A percentile compares a stretch with the other conserved stretches of the same genome.
phyloP scores from a whole-genome alignment of 1,140 invertebrate species.

The Macrocentrus cingulum region DNA sequence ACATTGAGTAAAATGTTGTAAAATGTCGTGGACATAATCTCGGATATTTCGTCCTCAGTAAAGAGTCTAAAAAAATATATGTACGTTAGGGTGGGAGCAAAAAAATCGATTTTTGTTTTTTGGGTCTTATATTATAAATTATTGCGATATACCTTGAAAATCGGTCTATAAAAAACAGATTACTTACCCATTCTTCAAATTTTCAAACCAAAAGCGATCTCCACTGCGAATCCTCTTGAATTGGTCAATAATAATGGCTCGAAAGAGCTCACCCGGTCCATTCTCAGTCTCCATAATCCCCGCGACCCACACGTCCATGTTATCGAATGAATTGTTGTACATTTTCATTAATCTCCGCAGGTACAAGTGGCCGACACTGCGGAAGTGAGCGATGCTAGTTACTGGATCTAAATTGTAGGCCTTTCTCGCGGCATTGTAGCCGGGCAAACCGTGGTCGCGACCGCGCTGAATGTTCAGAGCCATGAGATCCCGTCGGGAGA shows the following conservation, averaged over 20 bases:
- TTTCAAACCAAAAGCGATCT: constrained; percentile 66
- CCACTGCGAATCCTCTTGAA: constrained; percentile 61
- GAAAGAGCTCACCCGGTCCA: constrained; percentile 67
- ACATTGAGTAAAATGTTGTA: constrained; percentile 63
- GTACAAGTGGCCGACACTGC: constrained; percentile 30
- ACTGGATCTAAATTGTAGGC: constrained; percentile 53
- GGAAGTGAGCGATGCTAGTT: constrained; percentile 26
- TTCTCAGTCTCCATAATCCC: constrained; percentile 67
- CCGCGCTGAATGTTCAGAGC: constrained; percentile 70
- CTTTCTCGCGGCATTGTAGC: constrained; percentile 67
- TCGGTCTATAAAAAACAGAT: not conserved
- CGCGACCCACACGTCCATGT: constrained; percentile 71
- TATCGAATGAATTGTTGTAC: constrained; percentile 57
- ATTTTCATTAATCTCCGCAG: constrained; percentile 49
- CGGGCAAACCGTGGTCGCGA: constrained; percentile 68
- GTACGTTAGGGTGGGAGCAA: too few relatives aligned
- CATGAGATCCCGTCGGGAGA: constrained; percentile 68
- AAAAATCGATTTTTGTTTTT: too few relatives aligned
- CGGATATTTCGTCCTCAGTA: constrained; percentile 57
- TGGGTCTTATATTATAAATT: too few relatives aligned
- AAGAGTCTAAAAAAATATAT: constrained; percentile 60
- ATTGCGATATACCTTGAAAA: not conserved
- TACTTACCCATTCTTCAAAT: constrained; percentile 55
- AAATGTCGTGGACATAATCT: constrained; percentile 60
- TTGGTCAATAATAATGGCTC: constrained; percentile 60